Evolutionary conservation across 64 coral and sea anemone genomes (phyloP).

Genomic region (Actinia tenebrosa): DNA sequence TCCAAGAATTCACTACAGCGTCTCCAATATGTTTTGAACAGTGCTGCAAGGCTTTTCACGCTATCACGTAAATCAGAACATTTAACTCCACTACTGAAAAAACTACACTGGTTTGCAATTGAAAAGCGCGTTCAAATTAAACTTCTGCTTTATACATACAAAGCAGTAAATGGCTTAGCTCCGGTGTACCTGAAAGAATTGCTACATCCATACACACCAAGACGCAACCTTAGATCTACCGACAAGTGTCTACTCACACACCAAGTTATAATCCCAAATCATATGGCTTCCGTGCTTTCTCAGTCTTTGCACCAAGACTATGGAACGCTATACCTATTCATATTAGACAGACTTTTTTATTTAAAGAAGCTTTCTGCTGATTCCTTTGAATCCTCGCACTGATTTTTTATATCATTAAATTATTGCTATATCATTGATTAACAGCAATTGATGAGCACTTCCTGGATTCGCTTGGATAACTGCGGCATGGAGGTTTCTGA

Average conservation of each 20-base stretch:
- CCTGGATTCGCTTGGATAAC: too few relatives aligned
- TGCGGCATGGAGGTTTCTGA: too few relatives aligned
- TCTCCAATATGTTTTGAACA: conserved; percentile 39
- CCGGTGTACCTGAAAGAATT: conserved; percentile 9
- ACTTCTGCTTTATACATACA: conserved; percentile 32
- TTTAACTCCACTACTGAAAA: conserved; percentile 16
- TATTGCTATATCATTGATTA: too few relatives aligned
- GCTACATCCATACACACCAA: not conserved
- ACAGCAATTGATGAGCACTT: too few relatives aligned
- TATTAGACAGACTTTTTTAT: too few relatives aligned
- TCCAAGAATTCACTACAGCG: conserved; percentile 26
- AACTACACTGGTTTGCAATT: conserved; percentile 43
- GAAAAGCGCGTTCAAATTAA: conserved; percentile 31
- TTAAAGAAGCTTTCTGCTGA: too few relatives aligned
- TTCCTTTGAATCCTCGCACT: too few relatives aligned
- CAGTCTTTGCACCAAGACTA: not conserved
- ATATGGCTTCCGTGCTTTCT: conserved; percentile 24
- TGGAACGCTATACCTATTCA: not conserved
- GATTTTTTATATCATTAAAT: too few relatives aligned
- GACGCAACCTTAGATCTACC: not conserved
- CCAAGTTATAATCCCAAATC: conserved; percentile 8
- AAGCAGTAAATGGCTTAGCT: conserved; percentile 11
- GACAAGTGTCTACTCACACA: not conserved
- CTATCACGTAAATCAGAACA: conserved; percentile 36
- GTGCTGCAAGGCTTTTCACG: conserved; percentile 27